Evolutionary conservation across 1,140 invertebrate species (phyloP), one percentile per base, ranked within the genome.

Genomic region (Drosophila virilis): DNA sequence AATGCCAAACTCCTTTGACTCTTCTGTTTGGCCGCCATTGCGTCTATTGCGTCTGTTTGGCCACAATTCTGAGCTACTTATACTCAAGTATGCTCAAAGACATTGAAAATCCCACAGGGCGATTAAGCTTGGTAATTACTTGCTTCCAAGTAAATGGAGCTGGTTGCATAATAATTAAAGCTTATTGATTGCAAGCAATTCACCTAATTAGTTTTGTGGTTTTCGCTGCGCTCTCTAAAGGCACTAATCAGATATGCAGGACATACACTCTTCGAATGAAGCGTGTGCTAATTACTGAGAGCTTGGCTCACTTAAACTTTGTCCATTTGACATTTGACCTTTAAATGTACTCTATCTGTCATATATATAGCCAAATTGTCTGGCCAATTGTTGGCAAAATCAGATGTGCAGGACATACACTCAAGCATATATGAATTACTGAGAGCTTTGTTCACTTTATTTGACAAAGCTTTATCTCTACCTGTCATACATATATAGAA

Each of bases 141-240:
- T 37, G 42, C 52, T 1, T 4, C 2, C 52, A 57, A 65, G 65
- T 71, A 57, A 57, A 55, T n/a, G 13, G 32, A 9, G 28, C 60
- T 35, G 7, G 13, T 8, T 13, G 33, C 8, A 46, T 60, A 40
- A n/a, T 40, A 73, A 67, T 73, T 73, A 48, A 13, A 22, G 48
- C 17, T 6, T 35, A 72, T 67, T 67, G 28, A 32, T 40, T 48
- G 61, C 9, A 40, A 32, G 35, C 43, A 43, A 61, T 74, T 74
- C 33, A 38, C 9, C 10, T 69, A 50, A 68, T 74, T 74, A 67
- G 40, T 57, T 28, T 65, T 74, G 65, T 61, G 65, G 40, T 61
- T 66, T 60, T 35, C 8, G 15, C 28, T 46, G 4, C 55, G 50
- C 12, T 50, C 13, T 28, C 22, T 13, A 15, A 46, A 33, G 9